These are phyloP conservation scores for Eulacestoma nigropectus DNA, from an alignment of 2,113 vertebrate genomes.

Conservation along the genomic window DNA sequence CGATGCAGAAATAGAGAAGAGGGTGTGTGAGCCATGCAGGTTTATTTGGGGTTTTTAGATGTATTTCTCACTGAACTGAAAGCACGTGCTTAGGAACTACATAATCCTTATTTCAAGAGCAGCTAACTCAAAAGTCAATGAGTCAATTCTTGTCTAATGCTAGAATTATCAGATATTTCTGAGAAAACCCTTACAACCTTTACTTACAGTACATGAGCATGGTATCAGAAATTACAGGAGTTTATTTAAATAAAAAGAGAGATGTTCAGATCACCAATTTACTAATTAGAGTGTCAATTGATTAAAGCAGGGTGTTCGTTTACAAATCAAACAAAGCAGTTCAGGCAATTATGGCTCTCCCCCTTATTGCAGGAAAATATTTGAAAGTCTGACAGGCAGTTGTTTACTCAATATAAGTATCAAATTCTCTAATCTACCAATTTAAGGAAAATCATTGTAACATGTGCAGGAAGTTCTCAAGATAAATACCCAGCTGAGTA, in stretches of 20 bases:
- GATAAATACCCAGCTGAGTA: not conserved
- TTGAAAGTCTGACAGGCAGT: not conserved
- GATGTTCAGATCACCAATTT: not conserved
- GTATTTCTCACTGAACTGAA: not conserved
- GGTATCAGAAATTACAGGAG: not conserved
- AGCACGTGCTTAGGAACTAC: not conserved
- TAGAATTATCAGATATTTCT: not conserved
- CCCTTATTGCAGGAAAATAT: not conserved
- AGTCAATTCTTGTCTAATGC: not conserved
- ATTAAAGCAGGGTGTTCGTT: not conserved
- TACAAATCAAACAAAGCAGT: not conserved
- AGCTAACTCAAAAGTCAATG: not conserved
- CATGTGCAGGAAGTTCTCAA: not conserved
- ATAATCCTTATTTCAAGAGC: not conserved
- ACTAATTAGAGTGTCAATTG: not conserved
- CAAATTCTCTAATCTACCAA: not conserved
- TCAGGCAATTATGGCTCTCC: not conserved
- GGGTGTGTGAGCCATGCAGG: accelerated
- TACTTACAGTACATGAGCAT: not conserved
- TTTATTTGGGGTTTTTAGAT: not conserved
- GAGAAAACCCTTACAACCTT: not conserved
- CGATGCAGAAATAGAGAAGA: not conserved
- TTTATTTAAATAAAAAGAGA: not conserved
- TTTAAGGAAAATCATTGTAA: not conserved
- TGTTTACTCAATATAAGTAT: not conserved